phyloP scores from a whole-genome alignment of 2,888 invertebrate species.

The Hesperia comma region DNA sequence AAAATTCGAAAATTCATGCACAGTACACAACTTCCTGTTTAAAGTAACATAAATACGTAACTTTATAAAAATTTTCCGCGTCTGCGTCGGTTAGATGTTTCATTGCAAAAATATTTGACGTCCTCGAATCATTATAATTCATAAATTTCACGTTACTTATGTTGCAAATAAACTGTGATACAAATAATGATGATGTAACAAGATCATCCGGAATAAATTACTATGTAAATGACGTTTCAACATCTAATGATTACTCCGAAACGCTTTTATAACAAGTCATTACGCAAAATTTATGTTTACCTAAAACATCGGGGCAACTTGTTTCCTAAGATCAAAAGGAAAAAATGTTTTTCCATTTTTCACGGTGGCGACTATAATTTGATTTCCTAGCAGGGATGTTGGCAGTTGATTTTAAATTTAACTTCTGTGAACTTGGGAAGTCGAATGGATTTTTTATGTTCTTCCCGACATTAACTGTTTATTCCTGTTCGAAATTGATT shows the following conservation, averaged over 20 bases:
- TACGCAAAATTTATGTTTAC: slow-evolving; percentile 66
- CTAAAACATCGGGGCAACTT: slow-evolving; percentile 65
- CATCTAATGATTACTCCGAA: slow-evolving; percentile 34
- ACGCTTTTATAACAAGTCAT: slow-evolving; percentile 56
- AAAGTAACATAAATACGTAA: too few relatives aligned
- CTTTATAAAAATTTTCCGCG: too few relatives aligned
- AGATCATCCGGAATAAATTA: slow-evolving; percentile 16
- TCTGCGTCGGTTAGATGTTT: too few relatives aligned
- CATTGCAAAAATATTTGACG: not conserved
- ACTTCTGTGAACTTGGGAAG: slow-evolving; percentile 67
- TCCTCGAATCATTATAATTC: not conserved
- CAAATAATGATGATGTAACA: not conserved
- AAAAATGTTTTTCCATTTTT: slow-evolving; percentile 71
- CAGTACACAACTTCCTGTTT: too few relatives aligned
- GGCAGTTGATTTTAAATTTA: slow-evolving; percentile 75
- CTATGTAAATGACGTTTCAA: slow-evolving; percentile 21
- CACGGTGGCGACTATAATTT: slow-evolving; percentile 75
- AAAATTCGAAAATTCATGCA: not conserved
- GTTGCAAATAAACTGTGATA: not conserved
- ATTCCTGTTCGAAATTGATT: slow-evolving; percentile 49
- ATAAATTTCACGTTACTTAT: not conserved
- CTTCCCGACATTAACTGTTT: slow-evolving; percentile 64
- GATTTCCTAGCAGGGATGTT: slow-evolving; percentile 70
- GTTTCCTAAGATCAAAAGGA: slow-evolving; percentile 69
- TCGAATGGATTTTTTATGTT: slow-evolving; percentile 72